A percentile compares a stretch with the other conserved stretches of the same genome.
Conservation (phyloP, 2,888 invertebrate genomes). For the Terebella lapidaria region DNA sequence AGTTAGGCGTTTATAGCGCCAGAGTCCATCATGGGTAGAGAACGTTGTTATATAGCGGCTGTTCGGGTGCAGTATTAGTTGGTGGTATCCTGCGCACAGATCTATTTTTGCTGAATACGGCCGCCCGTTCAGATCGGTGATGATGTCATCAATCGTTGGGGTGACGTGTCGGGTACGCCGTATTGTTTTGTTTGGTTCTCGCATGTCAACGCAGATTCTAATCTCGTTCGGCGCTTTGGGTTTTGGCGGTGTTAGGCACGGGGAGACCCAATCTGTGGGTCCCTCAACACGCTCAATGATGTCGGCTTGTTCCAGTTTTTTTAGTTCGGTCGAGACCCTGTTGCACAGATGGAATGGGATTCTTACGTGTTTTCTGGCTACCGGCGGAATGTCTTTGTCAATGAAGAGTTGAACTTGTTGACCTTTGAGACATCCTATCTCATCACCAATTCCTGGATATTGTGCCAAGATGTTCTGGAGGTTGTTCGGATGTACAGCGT, state of each 20-base stretch:
- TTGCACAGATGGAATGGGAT: background rate
- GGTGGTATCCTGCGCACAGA: slow-evolving; percentile 8
- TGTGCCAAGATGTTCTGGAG: background rate
- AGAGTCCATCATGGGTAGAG: slow-evolving; percentile 17
- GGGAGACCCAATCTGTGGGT: slow-evolving; percentile 12
- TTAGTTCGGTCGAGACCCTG: slow-evolving; percentile 3
- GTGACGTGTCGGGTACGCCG: slow-evolving; percentile 6
- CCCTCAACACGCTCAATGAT: slow-evolving; percentile 12
- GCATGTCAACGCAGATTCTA: slow-evolving; percentile 29
- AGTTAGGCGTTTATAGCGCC: slow-evolving; percentile 16
- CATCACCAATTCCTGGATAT: slow-evolving; percentile 1
- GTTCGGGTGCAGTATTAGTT: slow-evolving; percentile 6
- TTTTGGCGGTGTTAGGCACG: slow-evolving; percentile 1
- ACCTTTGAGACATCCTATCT: slow-evolving; percentile 8
- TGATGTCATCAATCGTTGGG: slow-evolving; percentile 14
- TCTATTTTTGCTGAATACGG: slow-evolving; percentile 9
- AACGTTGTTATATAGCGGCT: slow-evolving; percentile 23
- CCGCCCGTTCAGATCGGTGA: slow-evolving; percentile 10
- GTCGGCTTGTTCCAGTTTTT: background rate
- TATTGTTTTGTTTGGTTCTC: slow-evolving; percentile 27
- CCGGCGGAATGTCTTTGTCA: slow-evolving; percentile 1
- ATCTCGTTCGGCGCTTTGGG: slow-evolving; percentile 21
- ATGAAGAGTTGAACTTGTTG: background rate
- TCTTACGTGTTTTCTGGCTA: background rate
- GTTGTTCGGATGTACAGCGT: background rate